Conservation (phyloP, 2,797 vertebrate species). For the Lepus townsendii region DNA sequence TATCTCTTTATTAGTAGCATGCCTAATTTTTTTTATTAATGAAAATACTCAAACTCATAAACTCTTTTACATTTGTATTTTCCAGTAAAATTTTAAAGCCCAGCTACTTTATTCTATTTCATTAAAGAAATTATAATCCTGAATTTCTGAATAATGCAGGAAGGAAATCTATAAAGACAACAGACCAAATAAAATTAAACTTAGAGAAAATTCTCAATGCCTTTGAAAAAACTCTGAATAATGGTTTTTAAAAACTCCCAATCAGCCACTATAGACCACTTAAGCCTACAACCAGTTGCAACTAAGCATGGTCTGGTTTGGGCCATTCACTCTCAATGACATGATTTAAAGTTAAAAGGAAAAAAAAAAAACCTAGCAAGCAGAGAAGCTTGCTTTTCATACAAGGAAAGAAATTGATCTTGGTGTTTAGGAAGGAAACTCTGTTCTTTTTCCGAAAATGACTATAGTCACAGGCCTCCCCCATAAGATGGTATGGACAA, state of each 20-base stretch:
- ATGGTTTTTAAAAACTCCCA: neutral
- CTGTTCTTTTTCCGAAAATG: neutral
- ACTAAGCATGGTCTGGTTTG: neutral
- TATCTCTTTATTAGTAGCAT: neutral
- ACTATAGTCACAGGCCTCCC: neutral
- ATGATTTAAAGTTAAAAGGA: neutral
- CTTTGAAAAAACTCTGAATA: constrained; percentile 11
- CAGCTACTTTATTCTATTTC: neutral
- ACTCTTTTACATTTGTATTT: constrained; percentile 4
- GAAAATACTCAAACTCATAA: constrained; percentile 8
- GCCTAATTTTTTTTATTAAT: neutral
- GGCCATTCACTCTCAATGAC: neutral
- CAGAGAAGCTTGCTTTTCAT: constrained; percentile 17
- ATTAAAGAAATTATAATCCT: constrained; percentile 50
- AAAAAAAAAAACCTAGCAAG: neutral
- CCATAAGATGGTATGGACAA: neutral
- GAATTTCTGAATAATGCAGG: constrained; percentile 39
- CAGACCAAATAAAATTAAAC: constrained; percentile 45
- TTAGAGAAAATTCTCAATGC: neutral
- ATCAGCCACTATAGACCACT: neutral
- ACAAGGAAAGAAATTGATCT: constrained; percentile 26
- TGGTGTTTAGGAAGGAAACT: neutral
- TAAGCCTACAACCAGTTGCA: neutral
- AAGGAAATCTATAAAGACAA: constrained; percentile 63
- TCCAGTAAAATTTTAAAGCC: constrained; percentile 16